phyloP scores from a whole-genome alignment of 2,113 vertebrate species.

The Chaetura pelagica region DNA sequence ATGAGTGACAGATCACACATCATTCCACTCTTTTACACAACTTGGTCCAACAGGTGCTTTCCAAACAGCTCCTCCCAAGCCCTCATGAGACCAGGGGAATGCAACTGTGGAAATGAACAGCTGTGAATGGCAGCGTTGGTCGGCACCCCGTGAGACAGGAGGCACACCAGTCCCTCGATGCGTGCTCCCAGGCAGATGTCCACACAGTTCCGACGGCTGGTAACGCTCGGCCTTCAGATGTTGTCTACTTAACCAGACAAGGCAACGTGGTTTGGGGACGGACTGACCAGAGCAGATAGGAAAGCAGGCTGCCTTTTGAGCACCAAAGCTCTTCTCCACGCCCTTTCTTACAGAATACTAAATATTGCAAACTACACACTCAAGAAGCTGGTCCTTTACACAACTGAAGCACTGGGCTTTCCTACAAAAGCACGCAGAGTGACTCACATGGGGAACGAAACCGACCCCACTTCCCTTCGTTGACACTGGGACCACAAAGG shows the following conservation, averaged over 20 bases:
- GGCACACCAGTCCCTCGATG: accelerated
- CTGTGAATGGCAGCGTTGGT: accelerated
- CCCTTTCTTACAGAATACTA: accelerated
- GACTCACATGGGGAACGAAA: background rate
- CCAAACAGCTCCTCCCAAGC: background rate
- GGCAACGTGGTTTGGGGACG: background rate
- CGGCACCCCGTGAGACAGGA: background rate
- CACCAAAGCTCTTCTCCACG: background rate
- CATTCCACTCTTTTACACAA: background rate
- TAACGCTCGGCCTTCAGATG: background rate
- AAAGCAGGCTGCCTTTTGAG: background rate
- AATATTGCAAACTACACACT: accelerated
- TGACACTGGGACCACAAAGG: background rate
- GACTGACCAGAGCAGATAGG: too few relatives aligned
- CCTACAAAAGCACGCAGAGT: background rate
- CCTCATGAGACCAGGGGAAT: accelerated
- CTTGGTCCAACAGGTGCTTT: background rate
- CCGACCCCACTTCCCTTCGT: background rate
- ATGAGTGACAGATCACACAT: background rate
- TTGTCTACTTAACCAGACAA: background rate
- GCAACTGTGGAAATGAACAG: background rate
- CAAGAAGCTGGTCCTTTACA: background rate
- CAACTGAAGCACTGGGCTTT: background rate
- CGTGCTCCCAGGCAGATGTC: background rate
- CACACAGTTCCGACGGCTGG: background rate